Percentiles rank a stretch among this genome's conserved stretches.
phyloP scores from a whole-genome alignment of 2,797 vertebrate species.

The Brotula barbata region DNA sequence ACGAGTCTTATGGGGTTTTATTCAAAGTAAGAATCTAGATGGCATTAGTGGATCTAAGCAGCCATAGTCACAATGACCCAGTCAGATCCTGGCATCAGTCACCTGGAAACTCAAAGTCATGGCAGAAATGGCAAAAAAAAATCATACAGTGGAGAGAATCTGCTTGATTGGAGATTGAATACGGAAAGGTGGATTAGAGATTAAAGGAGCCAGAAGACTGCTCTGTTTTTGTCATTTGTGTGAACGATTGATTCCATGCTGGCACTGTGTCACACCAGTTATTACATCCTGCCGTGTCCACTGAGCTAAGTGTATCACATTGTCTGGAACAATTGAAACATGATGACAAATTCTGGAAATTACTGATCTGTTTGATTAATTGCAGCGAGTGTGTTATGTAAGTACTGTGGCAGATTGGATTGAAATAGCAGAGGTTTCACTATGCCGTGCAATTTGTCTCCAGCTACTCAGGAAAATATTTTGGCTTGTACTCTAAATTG shows the following conservation, averaged over 20 bases:
- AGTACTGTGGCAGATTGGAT: slow-evolving; percentile 22
- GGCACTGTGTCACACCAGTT: not conserved
- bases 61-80: not conserved
- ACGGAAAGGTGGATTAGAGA: not conserved
- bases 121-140: slow-evolving; percentile 2
- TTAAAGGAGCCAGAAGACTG: not conserved
- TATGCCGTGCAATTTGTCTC: slow-evolving; percentile 12
- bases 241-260: slow-evolving; percentile 32
- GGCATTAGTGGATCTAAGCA: not conserved
- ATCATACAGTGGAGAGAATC: slow-evolving; percentile 34
- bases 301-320: slow-evolving; percentile 9
- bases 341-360: slow-evolving; percentile 33
- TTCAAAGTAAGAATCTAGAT: not conserved
- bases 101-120: not conserved
- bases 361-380: slow-evolving; percentile 42
- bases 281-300: slow-evolving; percentile 28
- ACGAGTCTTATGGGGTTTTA: not conserved
- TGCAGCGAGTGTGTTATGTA: slow-evolving; percentile 24
- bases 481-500: not conserved
- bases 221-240: slow-evolving; percentile 10
- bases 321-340: slow-evolving; percentile 23
- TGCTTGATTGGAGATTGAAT: slow-evolving; percentile 27
- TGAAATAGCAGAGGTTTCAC: slow-evolving; percentile 21
- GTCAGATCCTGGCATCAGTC: not conserved
- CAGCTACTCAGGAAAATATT: slow-evolving; percentile 4